Evolutionary conservation across 2,797 vertebrate species (phyloP), one percentile per base, ranked within the genome.

Genomic region (Tapirus indicus): DNA sequence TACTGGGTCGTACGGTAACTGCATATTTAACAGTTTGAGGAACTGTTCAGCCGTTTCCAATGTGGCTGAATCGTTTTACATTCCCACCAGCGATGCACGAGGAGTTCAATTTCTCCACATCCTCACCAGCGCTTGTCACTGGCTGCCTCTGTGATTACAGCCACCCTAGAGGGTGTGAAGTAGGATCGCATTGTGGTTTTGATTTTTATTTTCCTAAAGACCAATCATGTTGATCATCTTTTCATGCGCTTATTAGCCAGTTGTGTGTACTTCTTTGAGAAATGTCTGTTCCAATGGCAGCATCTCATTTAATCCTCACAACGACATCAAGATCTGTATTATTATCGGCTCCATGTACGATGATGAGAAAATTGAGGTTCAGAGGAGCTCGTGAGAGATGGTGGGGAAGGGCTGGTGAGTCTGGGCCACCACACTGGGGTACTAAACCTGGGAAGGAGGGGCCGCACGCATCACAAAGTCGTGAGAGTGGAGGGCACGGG

Each of bases 41-140:
- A 89, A 20, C 54, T 35, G 52, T 52, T 68, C 21, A 4, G 2
- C 38, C 44, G 21, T 52, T 78, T 49, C 80, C 52, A 75, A 62
- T 79, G 32, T 0, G 7, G 20, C 20, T 2, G 74, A 72, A n/a
- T 58, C 56, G 11, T 11, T 64, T 54, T 1, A 9, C 18, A 1
- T 6, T 88, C 49, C 84, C 52, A 29, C 27, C 56, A 47, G 75
- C 32, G 1, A 14, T 1, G 41, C 0, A 23, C 0, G 52, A 64
- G 13, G 71, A 16, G 6, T 10, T 41, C 25, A 0, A 0, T 21
- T 16, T 68, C 60, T 20, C 75, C 18, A 0, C 18, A 16, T 8
- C 75, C 49, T 52, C 9, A 11, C 20, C 62, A 18, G 0, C 1
- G 0, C 47, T 38, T 4, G 35, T 27, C n/a, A 8, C 21, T 14